Evolutionary conservation across 2,888 invertebrate genomes (phyloP), one percentile per base, ranked within the genome.

Genomic region (Brachylomia viminalis): DNA sequence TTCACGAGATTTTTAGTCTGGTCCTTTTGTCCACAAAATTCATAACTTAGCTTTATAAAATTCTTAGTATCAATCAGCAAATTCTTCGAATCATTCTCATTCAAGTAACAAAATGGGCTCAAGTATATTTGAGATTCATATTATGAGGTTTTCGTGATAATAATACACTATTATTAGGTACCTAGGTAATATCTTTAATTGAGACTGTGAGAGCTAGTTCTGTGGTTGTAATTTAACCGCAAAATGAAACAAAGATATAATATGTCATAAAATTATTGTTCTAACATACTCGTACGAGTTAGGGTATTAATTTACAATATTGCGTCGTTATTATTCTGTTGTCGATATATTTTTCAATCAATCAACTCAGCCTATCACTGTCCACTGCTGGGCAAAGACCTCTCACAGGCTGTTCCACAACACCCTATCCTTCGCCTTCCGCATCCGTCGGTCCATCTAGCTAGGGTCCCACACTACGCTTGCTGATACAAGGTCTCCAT

Each of bases 201-300:
- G 45, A 67, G 49, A 58, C 33, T 79, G 72, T 83, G 65, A 78
- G 64, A 83, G 65, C 45, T 59, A 11, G 27, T 61, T 27, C 8
- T 78, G 83, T 20, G 80, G 83, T 58, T 56, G 30, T 7, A 8
- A 13, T 47, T 56, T 3, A 67, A 84, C 84, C 81, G n/a, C 80
- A 49, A 30, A 59, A 42, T 74, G 80, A 23, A 47, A 67, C 13
- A 0, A 66, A 79, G 82, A 77, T 11, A 17, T 33, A 4, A 45
- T 54, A 49, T 76, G 33, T 79, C 56, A 64, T 45, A 77, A 56
- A n/a, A 82, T 45, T 80, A 56, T 61, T 62, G 30, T 62, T 79
- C n/a, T 33, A 54, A 42, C 11, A 30, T 54, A n/a, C n/a, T n/a
- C n/a, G n/a, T n/a, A 71, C 33, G 30, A 20, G 27, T 20, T 17